Base-by-base conservation (phyloP, 2,888 invertebrate species). In the Drosophila pseudotakahashii region DNA sequence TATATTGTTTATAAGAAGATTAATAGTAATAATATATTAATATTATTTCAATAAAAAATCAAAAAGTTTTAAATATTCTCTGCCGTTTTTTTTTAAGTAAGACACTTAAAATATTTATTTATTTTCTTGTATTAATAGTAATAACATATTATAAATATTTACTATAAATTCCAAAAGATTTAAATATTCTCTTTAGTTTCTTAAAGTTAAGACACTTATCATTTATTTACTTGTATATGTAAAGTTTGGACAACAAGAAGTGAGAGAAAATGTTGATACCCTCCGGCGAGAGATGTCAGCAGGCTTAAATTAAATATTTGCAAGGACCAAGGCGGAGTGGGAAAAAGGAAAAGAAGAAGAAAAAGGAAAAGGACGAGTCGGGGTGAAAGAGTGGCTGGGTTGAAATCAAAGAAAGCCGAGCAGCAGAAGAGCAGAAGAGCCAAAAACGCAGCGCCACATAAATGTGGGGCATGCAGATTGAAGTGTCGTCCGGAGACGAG, bases 391-490 rank as follows among this genome's bases (percentile, higher is more conserved):
- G 34, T 50, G 36, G 16, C 30, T 32, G 45, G 37, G 32, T 26
- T 39, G 53, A 53, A 64, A 63, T 57, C 48, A 70, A 71, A 70
- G 62, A 71, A 54, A 37, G 34, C 23, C 78, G 67, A 39, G 70
- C 52, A 53, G 58, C 61, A 70, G 69, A 67, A 50, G 52, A 53
- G 58, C 61, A 70, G 69, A 67, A 50, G 70, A 78, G 64, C 71
- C 81, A 61, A 70, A 79, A 85, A 79, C 45, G 64, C 82, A 74
- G 63, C 62, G 73, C 68, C 86, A 74, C 87, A 86, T 81, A 74
- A 82, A 83, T 82, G 81, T 86, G 79, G 87, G 71, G 72, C 87
- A 82, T 78, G 81, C 84, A 81, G 84, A 82, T 86, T 82, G 81
- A 86, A 82, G 81, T 82, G 81, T 73, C 78, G 64, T 68, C 30